Conservation (phyloP, 1,140 invertebrate species). For the Delia radicum region DNA sequence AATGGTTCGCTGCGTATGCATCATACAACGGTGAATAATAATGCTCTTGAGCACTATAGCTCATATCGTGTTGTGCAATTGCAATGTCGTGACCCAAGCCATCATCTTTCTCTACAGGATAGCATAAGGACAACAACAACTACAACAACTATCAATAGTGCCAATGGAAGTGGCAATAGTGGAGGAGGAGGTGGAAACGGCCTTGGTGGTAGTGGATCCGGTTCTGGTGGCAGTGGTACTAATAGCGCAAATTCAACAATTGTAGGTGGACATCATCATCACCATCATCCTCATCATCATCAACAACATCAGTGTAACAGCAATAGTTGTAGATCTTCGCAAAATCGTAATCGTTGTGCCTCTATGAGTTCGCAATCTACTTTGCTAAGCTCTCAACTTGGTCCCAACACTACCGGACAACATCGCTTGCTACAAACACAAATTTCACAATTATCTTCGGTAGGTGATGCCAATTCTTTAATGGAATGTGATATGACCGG, state of each 20-base stretch:
- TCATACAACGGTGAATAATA: conserved; percentile 46
- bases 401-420: conserved; percentile 24
- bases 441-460: conserved; percentile 48
- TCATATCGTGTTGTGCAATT: conserved; percentile 35
- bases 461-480: conserved; percentile 48
- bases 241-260: not conserved
- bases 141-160: conserved; percentile 40
- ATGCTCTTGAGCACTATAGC: conserved; percentile 46
- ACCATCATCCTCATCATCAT: too few relatives aligned
- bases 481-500: conserved; percentile 39
- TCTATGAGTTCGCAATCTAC: conserved; percentile 55
- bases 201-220: not conserved
- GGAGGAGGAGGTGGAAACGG: not conserved
- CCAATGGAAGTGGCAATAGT: not conserved
- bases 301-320: not conserved
- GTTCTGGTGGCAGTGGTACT: not conserved
- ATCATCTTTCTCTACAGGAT: conserved; percentile 36
- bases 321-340: conserved; percentile 24
- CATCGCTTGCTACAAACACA: conserved; percentile 45
- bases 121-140: conserved; percentile 52
- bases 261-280: not conserved
- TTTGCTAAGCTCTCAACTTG: conserved; percentile 44
- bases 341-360: conserved; percentile 38
- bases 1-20: conserved; percentile 32
- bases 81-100: conserved; percentile 25